Percentiles rank a stretch among this genome's conserved stretches.
These are phyloP conservation scores for Tetrao urogallus DNA, from an alignment of 2,113 vertebrate genomes.

Conservation along the genomic window DNA sequence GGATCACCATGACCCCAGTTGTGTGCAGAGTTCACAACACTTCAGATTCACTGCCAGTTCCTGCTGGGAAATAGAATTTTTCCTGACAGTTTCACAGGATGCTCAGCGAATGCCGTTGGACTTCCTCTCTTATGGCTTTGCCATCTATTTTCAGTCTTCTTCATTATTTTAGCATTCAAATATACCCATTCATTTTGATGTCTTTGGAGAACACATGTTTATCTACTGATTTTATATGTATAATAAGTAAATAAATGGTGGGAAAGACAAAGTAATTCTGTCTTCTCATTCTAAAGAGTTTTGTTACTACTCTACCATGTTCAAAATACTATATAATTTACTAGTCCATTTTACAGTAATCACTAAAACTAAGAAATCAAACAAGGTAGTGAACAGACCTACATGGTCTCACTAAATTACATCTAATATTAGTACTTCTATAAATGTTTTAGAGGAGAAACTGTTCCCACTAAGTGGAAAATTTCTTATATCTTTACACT, in stretches of 20 bases:
- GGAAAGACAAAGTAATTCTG: background rate
- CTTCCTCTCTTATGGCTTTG: background rate
- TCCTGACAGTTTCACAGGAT: background rate
- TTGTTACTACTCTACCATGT: background rate
- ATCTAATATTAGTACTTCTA: background rate
- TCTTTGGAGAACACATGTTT: background rate
- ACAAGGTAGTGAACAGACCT: background rate
- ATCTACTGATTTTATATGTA: background rate
- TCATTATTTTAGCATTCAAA: background rate
- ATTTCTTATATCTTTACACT: background rate
- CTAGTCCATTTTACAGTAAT: background rate
- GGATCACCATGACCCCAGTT: fast-evolving
- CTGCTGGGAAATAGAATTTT: background rate
- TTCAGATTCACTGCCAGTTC: background rate
- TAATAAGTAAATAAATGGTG: background rate
- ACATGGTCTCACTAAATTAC: background rate
- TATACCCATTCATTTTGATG: background rate
- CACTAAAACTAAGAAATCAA: background rate
- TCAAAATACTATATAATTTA: background rate
- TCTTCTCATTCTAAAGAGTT: background rate
- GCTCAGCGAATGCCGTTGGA: background rate
- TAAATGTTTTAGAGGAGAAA: background rate
- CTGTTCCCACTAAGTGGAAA: background rate
- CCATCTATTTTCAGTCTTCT: background rate
- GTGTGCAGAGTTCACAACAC: background rate